A percentile compares a stretch with the other conserved stretches of the same genome.
Conservation (phyloP, 2,888 invertebrate species). For the Diploptera punctata region DNA sequence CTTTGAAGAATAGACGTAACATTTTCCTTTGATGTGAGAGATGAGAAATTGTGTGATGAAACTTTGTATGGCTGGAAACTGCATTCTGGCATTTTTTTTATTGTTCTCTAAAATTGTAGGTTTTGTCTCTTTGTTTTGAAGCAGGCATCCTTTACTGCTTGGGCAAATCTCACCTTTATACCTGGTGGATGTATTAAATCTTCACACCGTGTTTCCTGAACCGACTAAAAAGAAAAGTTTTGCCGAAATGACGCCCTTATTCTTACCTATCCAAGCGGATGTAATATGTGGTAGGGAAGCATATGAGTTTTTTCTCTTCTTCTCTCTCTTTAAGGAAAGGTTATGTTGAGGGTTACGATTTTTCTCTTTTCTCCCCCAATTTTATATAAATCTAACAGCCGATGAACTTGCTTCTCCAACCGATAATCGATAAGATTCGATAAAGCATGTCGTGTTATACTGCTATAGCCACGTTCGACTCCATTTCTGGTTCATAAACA, state of each 20-base stretch:
- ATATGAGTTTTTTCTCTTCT: not conserved
- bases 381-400: constrained; percentile 6
- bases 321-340: not conserved
- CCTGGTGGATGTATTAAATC: constrained; percentile 18
- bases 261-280: constrained; percentile 16
- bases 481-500: not conserved
- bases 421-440: not conserved
- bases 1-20: not conserved
- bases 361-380: not conserved
- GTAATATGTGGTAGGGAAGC: constrained; percentile 14
- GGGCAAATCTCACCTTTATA: constrained; percentile 22
- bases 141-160: constrained; percentile 1
- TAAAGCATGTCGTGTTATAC: not conserved
- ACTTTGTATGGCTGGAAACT: not conserved
- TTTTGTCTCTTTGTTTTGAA: not conserved
- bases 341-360: not conserved
- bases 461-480: not conserved
- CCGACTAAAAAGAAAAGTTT: constrained; percentile 24
- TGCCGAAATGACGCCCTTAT: constrained; percentile 23
- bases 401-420: not conserved
- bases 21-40: not conserved
- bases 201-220: constrained; percentile 11
- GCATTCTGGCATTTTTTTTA: too few species aligned
- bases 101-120: too few species aligned
- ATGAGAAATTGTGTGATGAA: not conserved